A percentile compares a stretch with the other conserved stretches of the same genome.
phyloP scores from a whole-genome alignment of 92 coral and sea anemone genomes.

The Epizoanthus stellaris region DNA sequence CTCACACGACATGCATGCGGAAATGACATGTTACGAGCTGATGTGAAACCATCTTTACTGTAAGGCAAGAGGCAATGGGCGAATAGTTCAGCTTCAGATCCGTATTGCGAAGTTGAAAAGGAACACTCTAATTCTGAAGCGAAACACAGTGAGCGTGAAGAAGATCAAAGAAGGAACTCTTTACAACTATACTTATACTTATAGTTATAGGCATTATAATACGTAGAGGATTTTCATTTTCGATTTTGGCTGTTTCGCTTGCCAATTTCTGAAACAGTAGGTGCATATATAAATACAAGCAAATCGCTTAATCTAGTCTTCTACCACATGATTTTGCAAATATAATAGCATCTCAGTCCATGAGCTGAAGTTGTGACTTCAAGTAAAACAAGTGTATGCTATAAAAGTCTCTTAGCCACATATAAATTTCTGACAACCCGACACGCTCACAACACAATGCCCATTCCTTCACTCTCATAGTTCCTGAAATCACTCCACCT shows the following conservation, averaged over 20 bases:
- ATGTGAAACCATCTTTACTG: no score
- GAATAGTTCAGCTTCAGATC: no score
- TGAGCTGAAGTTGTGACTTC: not conserved
- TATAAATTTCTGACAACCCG: not conserved
- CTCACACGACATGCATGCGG: conserved; percentile 38
- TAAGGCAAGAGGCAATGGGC: no score
- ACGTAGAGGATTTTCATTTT: no score
- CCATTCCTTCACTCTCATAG: conserved; percentile 27
- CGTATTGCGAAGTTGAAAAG: no score
- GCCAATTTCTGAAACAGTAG: not conserved
- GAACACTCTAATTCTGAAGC: no score
- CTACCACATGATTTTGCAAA: not conserved
- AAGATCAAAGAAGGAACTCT: no score
- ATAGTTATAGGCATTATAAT: no score
- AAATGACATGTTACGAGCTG: conserved; percentile 28
- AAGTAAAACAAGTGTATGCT: not conserved
- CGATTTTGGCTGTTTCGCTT: not conserved
- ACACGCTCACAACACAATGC: not conserved
- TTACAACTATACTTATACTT: no score
- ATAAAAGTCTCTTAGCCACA: not conserved
- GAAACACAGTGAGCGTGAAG: no score
- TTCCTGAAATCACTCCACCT: not conserved
- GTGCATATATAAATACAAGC: not conserved
- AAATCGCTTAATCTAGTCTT: conserved; percentile 4
- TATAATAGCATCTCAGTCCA: not conserved